Evolutionary conservation across 2,113 vertebrate genomes (phyloP).

Genomic region (Siniperca knerii): DNA sequence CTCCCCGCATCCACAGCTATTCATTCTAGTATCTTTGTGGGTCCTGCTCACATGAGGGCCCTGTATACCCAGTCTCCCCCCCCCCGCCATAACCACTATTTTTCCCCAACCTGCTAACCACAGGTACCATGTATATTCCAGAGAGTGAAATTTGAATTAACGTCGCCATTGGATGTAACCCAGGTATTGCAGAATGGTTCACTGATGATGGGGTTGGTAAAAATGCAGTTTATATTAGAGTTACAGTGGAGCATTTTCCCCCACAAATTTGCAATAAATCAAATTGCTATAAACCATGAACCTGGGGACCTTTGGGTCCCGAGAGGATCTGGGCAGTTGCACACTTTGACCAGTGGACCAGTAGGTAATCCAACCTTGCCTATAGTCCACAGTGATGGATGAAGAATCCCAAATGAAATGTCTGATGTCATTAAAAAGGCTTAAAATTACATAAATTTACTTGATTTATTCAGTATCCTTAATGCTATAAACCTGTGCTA

Average conservation of each 20-base stretch:
- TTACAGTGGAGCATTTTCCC: neutral
- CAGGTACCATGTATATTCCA: too few relatives aligned
- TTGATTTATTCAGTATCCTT: slow-evolving; percentile 2
- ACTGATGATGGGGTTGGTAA: neutral
- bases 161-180: too few relatives aligned
- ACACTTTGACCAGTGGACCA: neutral
- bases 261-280: neutral
- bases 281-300: neutral
- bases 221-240: too few relatives aligned
- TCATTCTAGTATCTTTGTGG: too few relatives aligned
- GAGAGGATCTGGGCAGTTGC: neutral
- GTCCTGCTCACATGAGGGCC: too few relatives aligned
- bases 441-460: neutral
- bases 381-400: neutral
- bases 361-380: neutral
- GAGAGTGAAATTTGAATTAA: too few relatives aligned
- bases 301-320: neutral
- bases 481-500: neutral
- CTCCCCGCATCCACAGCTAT: too few relatives aligned
- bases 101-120: too few relatives aligned
- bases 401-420: neutral
- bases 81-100: too few relatives aligned
- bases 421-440: neutral
- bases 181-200: too few relatives aligned
- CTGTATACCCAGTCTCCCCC: too few relatives aligned